These are phyloP conservation scores for Chrysochloris asiatica DNA, from an alignment of 2,113 vertebrate species.

Conservation along the genomic window DNA sequence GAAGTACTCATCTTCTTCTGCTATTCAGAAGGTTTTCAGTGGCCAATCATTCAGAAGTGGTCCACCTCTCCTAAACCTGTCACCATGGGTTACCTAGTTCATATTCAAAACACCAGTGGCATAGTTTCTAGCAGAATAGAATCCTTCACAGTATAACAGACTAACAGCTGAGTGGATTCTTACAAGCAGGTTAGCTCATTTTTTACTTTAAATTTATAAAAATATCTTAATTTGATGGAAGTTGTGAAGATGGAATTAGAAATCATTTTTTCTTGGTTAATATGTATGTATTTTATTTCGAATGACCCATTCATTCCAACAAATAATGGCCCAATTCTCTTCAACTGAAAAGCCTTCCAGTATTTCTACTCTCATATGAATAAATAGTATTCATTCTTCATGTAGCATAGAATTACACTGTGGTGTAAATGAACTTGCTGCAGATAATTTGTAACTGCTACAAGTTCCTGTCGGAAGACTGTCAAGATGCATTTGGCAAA, in stretches of 20 bases:
- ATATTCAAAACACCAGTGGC: background rate
- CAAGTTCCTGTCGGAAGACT: conserved; percentile 69
- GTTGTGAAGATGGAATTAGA: conserved; percentile 13
- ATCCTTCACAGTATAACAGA: no score
- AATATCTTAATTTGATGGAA: conserved; percentile 1
- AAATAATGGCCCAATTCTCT: conserved; percentile 69
- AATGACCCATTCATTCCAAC: conserved; percentile 54
- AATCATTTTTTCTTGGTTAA: conserved; percentile 30
- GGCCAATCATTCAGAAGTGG: no score
- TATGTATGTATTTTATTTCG: conserved; percentile 53
- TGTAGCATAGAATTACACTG: conserved; percentile 59
- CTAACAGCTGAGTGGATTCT: background rate
- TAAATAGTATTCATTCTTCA: conserved; percentile 73
- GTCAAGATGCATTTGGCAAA: conserved; percentile 74
- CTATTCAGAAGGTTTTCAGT: no score
- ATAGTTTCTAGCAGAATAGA: no score
- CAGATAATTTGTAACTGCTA: conserved; percentile 76
- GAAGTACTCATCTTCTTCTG: no score
- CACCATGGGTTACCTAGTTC: background rate
- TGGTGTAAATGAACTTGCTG: conserved; percentile 72
- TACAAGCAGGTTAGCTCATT: background rate
- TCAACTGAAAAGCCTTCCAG: conserved; percentile 67
- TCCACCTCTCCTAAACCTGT: no score
- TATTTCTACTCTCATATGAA: conserved; percentile 64
- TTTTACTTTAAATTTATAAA: conserved; percentile 19